A percentile compares a stretch with the other conserved stretches of the same genome.
These are phyloP conservation scores for Epizoanthus scotinus DNA, from an alignment of 92 coral and sea anemone species.

Conservation along the genomic window DNA sequence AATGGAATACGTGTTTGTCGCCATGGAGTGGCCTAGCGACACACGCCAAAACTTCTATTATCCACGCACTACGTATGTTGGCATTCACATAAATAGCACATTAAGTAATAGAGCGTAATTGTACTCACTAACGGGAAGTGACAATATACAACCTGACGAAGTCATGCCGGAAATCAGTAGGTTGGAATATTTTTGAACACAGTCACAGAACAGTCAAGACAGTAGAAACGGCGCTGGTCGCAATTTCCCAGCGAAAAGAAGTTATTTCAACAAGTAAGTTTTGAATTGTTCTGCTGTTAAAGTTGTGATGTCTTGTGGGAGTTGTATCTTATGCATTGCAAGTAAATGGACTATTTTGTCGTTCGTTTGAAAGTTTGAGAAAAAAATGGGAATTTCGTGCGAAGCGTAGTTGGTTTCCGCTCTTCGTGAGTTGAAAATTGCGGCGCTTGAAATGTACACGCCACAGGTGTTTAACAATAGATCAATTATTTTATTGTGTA, in stretches of 20 bases:
- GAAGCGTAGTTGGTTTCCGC: neutral
- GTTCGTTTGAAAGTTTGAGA: neutral
- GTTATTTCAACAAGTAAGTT: too few relatives aligned
- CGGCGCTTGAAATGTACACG: slow-evolving; percentile 36
- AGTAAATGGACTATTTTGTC: too few relatives aligned
- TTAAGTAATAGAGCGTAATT: slow-evolving; percentile 19
- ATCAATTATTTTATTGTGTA: slow-evolving; percentile 56
- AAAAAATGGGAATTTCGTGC: neutral
- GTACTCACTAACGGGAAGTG: slow-evolving; percentile 32
- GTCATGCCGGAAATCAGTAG: slow-evolving; percentile 15
- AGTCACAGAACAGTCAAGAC: too few relatives aligned
- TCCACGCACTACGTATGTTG: neutral
- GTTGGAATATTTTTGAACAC: neutral
- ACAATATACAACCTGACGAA: neutral
- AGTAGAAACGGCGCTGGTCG: neutral
- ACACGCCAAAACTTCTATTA: too few relatives aligned
- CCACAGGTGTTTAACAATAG: slow-evolving; percentile 73
- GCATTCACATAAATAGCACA: slow-evolving; percentile 5
- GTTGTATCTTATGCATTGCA: too few relatives aligned
- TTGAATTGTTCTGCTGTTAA: too few relatives aligned
- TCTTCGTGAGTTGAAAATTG: neutral
- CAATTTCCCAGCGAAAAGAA: slow-evolving; percentile 28
- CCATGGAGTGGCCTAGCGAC: too few relatives aligned
- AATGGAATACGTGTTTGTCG: too few relatives aligned
- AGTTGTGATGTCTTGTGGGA: too few relatives aligned